These are phyloP conservation scores for Porites divaricata DNA, from an alignment of 92 coral and sea anemone species.

Conservation along the genomic window DNA sequence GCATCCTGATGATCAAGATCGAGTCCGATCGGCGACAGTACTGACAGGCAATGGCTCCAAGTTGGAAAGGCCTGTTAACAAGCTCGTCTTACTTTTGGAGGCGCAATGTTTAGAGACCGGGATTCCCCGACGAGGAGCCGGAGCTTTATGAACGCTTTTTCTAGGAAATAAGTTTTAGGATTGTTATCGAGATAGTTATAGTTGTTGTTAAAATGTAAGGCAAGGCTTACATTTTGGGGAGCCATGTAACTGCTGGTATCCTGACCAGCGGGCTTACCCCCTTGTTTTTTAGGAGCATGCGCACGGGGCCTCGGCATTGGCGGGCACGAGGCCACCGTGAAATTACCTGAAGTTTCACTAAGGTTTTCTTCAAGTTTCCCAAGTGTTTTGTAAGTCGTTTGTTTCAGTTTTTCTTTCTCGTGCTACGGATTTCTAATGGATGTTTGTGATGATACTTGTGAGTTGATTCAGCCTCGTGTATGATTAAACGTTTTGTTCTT, in stretches of 20 bases:
- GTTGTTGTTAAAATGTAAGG: slow-evolving; percentile 28
- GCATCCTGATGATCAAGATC: slow-evolving; percentile 45
- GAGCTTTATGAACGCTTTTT: slow-evolving; percentile 13
- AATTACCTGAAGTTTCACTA: no score
- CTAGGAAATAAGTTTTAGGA: neutral
- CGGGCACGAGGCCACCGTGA: slow-evolving; percentile 15
- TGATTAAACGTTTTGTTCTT: no score
- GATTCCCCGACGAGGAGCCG: slow-evolving; percentile 63
- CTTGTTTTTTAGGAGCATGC: no score
- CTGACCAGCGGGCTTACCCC: no score
- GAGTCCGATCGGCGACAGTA: slow-evolving; percentile 44
- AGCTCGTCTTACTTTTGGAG: slow-evolving; percentile 53
- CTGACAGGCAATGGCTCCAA: slow-evolving; percentile 42
- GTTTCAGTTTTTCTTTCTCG: no score
- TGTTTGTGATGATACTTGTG: no score
- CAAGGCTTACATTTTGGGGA: slow-evolving; percentile 49
- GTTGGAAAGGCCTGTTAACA: slow-evolving; percentile 60
- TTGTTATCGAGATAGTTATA: neutral
- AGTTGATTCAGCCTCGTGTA: no score
- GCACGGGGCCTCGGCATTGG: no score
- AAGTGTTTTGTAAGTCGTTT: no score
- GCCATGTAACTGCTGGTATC: slow-evolving; percentile 45
- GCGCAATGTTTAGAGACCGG: slow-evolving; percentile 46
- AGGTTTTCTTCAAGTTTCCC: no score
- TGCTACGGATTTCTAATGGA: no score